phyloP scores from a whole-genome alignment of 23 tunicate genomes.

The Ascidia mentula region DNA sequence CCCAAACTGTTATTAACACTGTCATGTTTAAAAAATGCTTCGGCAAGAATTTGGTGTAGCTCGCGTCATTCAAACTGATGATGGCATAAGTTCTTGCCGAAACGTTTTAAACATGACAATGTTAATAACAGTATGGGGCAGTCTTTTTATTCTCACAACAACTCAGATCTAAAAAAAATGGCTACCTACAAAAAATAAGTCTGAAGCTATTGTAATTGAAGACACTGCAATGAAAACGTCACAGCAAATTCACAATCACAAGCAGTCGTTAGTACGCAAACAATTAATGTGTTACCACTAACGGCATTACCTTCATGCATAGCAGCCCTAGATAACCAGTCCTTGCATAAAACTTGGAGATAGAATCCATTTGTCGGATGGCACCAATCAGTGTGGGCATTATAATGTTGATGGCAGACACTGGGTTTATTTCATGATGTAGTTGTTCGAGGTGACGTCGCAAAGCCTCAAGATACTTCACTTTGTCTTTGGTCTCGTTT shows the following conservation, averaged over 20 bases:
- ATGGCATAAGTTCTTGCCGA: too few relatives aligned
- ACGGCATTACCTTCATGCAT: conserved; percentile 89
- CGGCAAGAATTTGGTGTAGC: too few relatives aligned
- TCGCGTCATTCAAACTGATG: too few relatives aligned
- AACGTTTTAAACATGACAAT: too few relatives aligned
- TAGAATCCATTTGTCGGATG: conserved; percentile 79
- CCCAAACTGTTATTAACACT: too few relatives aligned
- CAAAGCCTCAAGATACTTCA: conserved; percentile 77
- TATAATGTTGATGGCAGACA: conserved; percentile 60
- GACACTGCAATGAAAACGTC: background rate
- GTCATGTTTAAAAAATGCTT: too few relatives aligned
- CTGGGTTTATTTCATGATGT: conserved; percentile 72
- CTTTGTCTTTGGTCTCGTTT: conserved; percentile 91
- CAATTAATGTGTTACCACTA: background rate
- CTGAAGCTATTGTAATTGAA: too few relatives aligned
- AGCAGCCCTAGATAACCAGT: conserved; percentile 84
- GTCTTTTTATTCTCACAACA: too few relatives aligned
- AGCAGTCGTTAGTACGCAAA: background rate
- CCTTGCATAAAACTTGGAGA: conserved; percentile 80
- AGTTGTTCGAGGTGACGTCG: conserved; percentile 75
- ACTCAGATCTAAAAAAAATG: too few relatives aligned
- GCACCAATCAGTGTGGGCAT: conserved; percentile 73
- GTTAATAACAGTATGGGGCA: too few relatives aligned
- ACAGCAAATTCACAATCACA: background rate
- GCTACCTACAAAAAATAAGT: too few relatives aligned